Percentiles rank a stretch among this genome's conserved stretches.
phyloP scores from a whole-genome alignment of 2,113 vertebrate species.

The Saccopteryx bilineata region DNA sequence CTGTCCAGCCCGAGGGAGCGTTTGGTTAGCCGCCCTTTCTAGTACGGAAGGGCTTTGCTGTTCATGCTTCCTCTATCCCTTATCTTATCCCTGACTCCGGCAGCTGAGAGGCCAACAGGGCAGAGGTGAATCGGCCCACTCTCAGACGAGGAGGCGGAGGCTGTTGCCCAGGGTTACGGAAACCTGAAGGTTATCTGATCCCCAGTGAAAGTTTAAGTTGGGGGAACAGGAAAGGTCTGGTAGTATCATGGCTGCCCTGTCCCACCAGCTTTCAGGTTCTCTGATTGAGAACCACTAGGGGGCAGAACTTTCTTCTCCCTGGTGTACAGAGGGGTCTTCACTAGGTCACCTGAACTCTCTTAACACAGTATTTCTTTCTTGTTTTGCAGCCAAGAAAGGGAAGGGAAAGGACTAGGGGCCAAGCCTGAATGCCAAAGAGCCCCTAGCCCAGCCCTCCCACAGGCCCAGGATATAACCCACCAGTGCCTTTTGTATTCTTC shows the following conservation, averaged over 20 bases:
- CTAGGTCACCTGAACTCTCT: background rate
- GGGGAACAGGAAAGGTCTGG: accelerated
- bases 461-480: constrained; percentile 20
- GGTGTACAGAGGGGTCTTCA: background rate
- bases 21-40: background rate
- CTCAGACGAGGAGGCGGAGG: background rate
- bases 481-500: constrained; percentile 85
- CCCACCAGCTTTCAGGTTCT: background rate
- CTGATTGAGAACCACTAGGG: constrained; percentile 16
- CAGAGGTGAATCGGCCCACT: background rate
- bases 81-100: background rate
- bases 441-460: background rate
- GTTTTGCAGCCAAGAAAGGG: constrained; percentile 91
- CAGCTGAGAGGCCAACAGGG: background rate
- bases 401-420: constrained; percentile 90
- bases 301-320: constrained; percentile 22
- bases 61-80: background rate
- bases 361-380: constrained; percentile 74
- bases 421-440: constrained; percentile 12
- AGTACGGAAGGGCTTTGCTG: background rate
- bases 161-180: background rate
- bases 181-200: background rate
- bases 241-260: background rate
- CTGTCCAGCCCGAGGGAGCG: too few relatives aligned
- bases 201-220: background rate